Evolutionary conservation across 1,140 invertebrate genomes (phyloP), one percentile per base, ranked within the genome.

Genomic region (Calliopsis andreniformis): DNA sequence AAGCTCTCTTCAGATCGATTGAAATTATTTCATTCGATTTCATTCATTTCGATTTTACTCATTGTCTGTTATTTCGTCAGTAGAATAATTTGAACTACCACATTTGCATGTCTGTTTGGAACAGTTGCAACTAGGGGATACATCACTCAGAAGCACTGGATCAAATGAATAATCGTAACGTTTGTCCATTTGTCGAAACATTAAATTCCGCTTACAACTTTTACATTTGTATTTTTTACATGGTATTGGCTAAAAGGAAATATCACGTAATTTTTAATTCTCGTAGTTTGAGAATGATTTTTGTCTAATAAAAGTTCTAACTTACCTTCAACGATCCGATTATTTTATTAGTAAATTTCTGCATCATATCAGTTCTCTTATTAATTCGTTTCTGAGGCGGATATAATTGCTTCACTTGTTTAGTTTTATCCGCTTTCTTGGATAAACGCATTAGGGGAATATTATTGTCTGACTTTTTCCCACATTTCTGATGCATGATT

Each of bases 41-140:
- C n/a, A n/a, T n/a, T n/a, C n/a, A n/a, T n/a, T n/a, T n/a, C n/a
- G n/a, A n/a, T n/a, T n/a, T n/a, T n/a, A n/a, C n/a, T 82, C 39
- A 6, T 86, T 79, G 63, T 87, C 81, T 10, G 78, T 82, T 0
- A 61, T 84, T 45, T 86, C 85, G n/a, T 82, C 76, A 0, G 69
- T 18, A 1, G 79, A 84, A n/a, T n/a, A n/a, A 30, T 39, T 79
- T 4, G 55, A 68, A 59, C 47, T 39, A 23, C 28, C 47, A 16
- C 66, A 80, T 76, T 30, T 30, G 43, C 55, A 25, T 23, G 42
- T 51, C 69, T 55, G 30, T 28, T 42, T 12, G 10, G 39, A 10
- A 16, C 73, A 61, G 59, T 30, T 47, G 59, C 62, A 70, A 61
- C n/a, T n/a, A n/a, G n/a, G n/a, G n/a, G 80, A 79, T 4, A 35